A percentile compares a stretch with the other conserved stretches of the same genome.
These are phyloP conservation scores for Ephestia elutella DNA, from an alignment of 1,140 invertebrate genomes.

Conservation along the genomic window DNA sequence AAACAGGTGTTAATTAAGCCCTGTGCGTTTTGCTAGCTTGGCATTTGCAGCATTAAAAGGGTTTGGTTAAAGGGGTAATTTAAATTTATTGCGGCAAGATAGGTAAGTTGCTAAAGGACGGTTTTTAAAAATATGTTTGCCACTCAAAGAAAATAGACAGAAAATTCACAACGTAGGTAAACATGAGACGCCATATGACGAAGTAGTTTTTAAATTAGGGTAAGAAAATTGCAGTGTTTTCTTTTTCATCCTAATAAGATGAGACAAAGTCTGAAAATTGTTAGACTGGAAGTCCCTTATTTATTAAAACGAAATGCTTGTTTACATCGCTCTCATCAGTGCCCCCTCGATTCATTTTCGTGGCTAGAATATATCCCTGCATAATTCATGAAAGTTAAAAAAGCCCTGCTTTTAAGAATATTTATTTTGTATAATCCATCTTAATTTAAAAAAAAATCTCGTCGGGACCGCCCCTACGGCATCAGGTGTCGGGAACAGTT, in stretches of 20 bases:
- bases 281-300: neutral
- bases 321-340: too few species aligned
- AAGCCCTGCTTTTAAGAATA: too few species aligned
- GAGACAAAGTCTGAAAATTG: neutral
- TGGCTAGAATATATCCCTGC: too few species aligned
- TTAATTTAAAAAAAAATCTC: conserved; percentile 25
- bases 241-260: neutral
- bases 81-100: neutral
- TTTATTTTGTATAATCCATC: neutral
- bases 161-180: too few species aligned
- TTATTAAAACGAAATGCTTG: too few species aligned
- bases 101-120: neutral
- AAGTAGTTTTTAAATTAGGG: neutral
- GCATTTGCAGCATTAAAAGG: neutral
- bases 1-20: conserved; percentile 37
- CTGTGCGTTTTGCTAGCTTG: neutral
- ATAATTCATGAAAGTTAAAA: too few species aligned
- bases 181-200: too few species aligned
- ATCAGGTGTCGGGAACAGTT: conserved; percentile 64
- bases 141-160: too few species aligned
- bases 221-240: neutral
- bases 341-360: too few species aligned
- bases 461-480: conserved; percentile 24
- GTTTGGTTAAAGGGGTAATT: neutral
- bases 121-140: too few species aligned